These are phyloP conservation scores for Morbakka virulenta DNA, from an alignment of 30 jellyfish, hydroid and myxozoan species.

Conservation along the genomic window DNA sequence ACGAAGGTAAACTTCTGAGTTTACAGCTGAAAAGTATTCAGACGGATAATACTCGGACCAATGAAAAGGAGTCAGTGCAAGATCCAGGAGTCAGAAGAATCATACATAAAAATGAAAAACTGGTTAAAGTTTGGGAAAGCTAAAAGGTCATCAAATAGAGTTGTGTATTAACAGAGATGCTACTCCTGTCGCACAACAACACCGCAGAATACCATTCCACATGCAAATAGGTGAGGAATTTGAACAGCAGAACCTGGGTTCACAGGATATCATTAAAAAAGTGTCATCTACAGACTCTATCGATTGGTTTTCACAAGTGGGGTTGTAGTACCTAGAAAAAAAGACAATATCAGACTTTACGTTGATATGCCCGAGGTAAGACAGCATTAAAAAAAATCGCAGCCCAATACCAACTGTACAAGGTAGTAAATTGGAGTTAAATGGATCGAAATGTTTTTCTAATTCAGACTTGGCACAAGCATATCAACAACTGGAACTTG, in stretches of 20 bases:
- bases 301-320: not conserved
- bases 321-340: slow-evolving; percentile 29
- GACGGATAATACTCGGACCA: slow-evolving; percentile 16
- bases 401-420: too few species aligned
- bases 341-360: slow-evolving; percentile 12
- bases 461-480: slow-evolving; percentile 42
- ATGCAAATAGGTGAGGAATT: slow-evolving; percentile 28
- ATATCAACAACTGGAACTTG: slow-evolving; percentile 44
- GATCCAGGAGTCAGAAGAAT: slow-evolving; percentile 11
- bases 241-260: slow-evolving; percentile 12
- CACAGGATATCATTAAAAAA: slow-evolving; percentile 39
- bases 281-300: slow-evolving; percentile 22
- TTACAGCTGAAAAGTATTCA: not conserved
- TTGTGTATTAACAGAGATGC: slow-evolving; percentile 11
- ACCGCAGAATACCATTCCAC: slow-evolving; percentile 8
- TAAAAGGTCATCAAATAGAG: slow-evolving; percentile 15
- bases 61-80: too few species aligned
- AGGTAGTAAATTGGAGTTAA: too few species aligned
- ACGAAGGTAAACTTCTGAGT: slow-evolving; percentile 18
- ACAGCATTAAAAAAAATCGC: slow-evolving; percentile 1
- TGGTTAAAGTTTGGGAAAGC: slow-evolving; percentile 18
- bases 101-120: not conserved
- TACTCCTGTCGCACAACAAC: slow-evolving; percentile 46
- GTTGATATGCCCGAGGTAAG: slow-evolving; percentile 23
- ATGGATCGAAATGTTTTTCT: too few species aligned